A percentile compares a stretch with the other conserved stretches of the same genome.
Conservation (phyloP, 2,797 vertebrate genomes). For the Scolopax bukidnonensis region DNA sequence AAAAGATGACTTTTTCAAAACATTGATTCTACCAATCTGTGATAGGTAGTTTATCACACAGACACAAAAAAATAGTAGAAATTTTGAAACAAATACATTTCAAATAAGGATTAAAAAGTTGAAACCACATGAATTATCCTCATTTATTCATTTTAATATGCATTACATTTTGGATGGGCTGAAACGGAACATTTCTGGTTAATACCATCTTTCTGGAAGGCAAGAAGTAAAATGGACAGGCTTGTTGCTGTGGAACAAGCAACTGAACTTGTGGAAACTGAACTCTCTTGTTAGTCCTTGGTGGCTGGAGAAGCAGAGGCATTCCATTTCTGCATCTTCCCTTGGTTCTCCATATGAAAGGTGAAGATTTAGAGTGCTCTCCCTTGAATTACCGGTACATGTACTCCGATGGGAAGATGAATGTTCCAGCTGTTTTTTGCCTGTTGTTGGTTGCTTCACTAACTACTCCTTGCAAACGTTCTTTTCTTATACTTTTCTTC, state of each 20-base stretch:
- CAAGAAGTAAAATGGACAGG: background rate
- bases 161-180: background rate
- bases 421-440: background rate
- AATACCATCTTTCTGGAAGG: background rate
- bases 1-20: background rate
- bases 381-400: background rate
- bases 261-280: background rate
- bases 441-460: background rate
- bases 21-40: background rate
- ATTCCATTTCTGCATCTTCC: background rate
- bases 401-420: background rate
- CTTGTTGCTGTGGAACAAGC: background rate
- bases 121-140: background rate
- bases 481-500: background rate
- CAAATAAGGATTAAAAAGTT: background rate
- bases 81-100: background rate
- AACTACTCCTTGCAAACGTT: background rate
- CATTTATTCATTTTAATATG: background rate
- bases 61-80: background rate
- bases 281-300: background rate
- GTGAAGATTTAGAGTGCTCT: background rate
- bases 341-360: background rate
- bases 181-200: background rate
- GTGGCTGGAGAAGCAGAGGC: background rate
- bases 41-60: background rate